phyloP scores from a whole-genome alignment of 2,888 invertebrate species.

The Steinernema hermaphroditum region DNA sequence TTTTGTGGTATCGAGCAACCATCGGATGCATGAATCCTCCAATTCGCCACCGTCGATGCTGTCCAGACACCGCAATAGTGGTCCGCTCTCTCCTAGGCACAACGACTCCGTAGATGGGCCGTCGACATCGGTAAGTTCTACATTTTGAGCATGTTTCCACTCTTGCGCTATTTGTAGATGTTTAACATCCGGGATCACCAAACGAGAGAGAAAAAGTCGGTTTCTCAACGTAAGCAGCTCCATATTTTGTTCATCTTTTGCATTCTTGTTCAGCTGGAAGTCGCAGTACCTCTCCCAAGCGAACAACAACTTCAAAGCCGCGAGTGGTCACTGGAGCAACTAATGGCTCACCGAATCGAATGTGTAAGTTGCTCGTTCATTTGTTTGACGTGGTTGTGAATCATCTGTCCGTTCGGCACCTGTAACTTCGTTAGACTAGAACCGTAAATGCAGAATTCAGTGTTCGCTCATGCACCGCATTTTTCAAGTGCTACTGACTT shows the following conservation, averaged over 20 bases:
- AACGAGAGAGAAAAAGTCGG: too few relatives aligned
- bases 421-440: not conserved
- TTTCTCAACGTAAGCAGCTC: constrained; percentile 20
- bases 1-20: not conserved
- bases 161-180: not conserved
- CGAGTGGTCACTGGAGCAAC: constrained; percentile 24
- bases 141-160: not conserved
- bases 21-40: too few relatives aligned
- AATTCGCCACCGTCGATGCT: too few relatives aligned
- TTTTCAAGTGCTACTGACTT: not conserved
- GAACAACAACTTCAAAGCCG: not conserved
- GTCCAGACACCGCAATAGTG: not conserved
- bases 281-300: constrained; percentile 31
- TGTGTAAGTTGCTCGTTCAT: constrained; percentile 10
- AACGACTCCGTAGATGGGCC: not conserved
- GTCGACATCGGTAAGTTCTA: not conserved
- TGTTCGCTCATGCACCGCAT: not conserved
- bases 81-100: not conserved
- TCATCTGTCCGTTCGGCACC: constrained; percentile 13
- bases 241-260: too few relatives aligned
- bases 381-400: not conserved
- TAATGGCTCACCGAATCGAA: not conserved
- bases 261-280: constrained; percentile 35
- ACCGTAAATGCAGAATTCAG: not conserved
- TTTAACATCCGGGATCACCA: too few relatives aligned